These are phyloP conservation scores for Thymelicus lineola DNA, from an alignment of 2,888 invertebrate genomes.

Conservation along the genomic window DNA sequence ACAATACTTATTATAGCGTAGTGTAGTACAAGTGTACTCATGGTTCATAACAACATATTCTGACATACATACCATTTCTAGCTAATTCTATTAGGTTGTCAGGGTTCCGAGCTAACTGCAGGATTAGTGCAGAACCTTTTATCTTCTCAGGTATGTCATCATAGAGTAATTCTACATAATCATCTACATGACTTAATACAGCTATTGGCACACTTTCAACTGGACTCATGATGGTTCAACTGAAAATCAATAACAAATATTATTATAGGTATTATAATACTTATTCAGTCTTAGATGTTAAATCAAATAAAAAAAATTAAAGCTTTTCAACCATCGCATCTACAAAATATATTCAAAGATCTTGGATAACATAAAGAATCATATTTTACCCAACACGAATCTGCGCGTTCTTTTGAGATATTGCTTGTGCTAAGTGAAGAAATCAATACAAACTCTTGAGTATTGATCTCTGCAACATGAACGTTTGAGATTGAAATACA, in stretches of 20 bases:
- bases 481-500: background rate
- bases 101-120: slow-evolving; percentile 96
- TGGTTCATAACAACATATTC: background rate
- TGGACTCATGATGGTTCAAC: slow-evolving; percentile 66
- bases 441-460: slow-evolving; percentile 1
- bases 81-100: slow-evolving; percentile 97
- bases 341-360: too few relatives aligned
- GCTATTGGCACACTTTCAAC: slow-evolving; percentile 85
- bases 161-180: slow-evolving; percentile 97
- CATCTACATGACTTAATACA: slow-evolving; percentile 93
- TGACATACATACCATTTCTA: slow-evolving; percentile 91
- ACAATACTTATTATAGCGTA: too few relatives aligned
- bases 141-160: slow-evolving; percentile 97
- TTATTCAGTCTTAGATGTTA: too few relatives aligned
- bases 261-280: too few relatives aligned
- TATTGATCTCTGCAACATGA: slow-evolving; percentile 4
- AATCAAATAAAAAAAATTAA: too few relatives aligned
- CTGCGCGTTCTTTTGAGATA: too few relatives aligned
- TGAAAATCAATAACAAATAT: background rate
- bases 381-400: too few relatives aligned
- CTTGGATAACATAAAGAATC: too few relatives aligned
- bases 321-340: too few relatives aligned
- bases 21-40: too few relatives aligned
- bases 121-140: slow-evolving; percentile 94
- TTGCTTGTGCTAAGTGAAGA: background rate